A percentile compares a stretch with the other conserved stretches of the same genome.
phyloP scores from a whole-genome alignment of 2,797 vertebrate species.

The Pipistrellus nathusii region DNA sequence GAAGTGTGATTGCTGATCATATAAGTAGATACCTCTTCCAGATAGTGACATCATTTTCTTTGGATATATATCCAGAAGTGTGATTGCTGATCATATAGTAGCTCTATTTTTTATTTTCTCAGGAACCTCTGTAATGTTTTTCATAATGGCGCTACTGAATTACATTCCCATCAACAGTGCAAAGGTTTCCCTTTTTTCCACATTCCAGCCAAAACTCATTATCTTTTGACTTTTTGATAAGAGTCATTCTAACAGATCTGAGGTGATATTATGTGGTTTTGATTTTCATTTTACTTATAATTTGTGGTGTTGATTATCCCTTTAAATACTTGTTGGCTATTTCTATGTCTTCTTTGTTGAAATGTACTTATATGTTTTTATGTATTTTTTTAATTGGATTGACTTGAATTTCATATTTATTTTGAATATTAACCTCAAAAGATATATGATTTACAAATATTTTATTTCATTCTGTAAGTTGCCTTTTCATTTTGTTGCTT shows the following conservation, averaged over 20 bases:
- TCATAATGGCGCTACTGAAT: neutral
- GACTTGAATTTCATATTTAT: neutral
- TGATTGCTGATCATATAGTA: neutral
- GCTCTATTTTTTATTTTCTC: neutral
- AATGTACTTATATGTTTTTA: neutral
- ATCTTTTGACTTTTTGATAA: neutral
- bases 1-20: neutral
- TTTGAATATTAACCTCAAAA: neutral
- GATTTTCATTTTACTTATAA: neutral
- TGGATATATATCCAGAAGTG: neutral
- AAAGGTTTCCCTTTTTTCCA: neutral
- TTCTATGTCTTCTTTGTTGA: neutral
- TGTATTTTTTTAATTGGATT: neutral
- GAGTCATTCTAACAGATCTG: neutral
- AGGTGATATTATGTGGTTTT: neutral
- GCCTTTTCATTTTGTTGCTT: neutral
- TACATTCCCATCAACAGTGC: neutral
- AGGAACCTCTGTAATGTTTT: neutral
- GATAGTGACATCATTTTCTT: neutral
- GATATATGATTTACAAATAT: neutral
- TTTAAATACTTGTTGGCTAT: neutral
- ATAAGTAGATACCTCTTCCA: neutral
- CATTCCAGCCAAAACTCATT: neutral
- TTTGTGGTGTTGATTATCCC: neutral
- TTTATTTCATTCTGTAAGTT: neutral